Conservation (phyloP, 2,797 vertebrate species). For the Girardinus metallicus region DNA sequence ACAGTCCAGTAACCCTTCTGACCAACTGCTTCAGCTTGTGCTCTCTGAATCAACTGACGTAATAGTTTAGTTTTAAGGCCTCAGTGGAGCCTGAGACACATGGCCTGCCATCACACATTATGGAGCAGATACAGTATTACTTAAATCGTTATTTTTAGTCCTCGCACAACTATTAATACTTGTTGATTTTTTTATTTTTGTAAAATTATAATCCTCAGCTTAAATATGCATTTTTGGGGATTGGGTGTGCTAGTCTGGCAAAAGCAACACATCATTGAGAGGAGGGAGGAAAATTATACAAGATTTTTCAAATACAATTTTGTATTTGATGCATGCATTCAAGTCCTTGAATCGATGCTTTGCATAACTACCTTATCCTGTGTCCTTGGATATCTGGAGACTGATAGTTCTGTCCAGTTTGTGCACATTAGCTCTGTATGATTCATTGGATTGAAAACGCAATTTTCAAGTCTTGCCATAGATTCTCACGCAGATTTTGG, state of each 20-base stretch:
- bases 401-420: neutral
- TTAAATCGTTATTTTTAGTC: neutral
- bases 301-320: neutral
- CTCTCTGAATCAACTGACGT: slow-evolving; percentile 38
- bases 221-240: neutral
- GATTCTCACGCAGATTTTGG: neutral
- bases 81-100: neutral
- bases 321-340: neutral
- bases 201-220: neutral
- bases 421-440: neutral
- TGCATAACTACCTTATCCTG: neutral
- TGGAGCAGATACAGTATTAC: slow-evolving; percentile 20
- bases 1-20: slow-evolving; percentile 13
- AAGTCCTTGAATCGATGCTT: neutral
- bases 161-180: neutral
- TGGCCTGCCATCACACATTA: slow-evolving; percentile 43
- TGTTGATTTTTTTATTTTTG: neutral
- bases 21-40: slow-evolving; percentile 40
- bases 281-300: neutral
- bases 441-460: neutral
- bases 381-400: neutral
- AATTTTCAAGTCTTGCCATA: neutral
- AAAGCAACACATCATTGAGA: neutral
- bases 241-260: neutral
- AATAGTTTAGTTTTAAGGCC: slow-evolving; percentile 35